A percentile compares a stretch with the other conserved stretches of the same genome.
These are phyloP conservation scores for Meriones psammophilus DNA, from an alignment of 2,797 vertebrate genomes.

Conservation along the genomic window DNA sequence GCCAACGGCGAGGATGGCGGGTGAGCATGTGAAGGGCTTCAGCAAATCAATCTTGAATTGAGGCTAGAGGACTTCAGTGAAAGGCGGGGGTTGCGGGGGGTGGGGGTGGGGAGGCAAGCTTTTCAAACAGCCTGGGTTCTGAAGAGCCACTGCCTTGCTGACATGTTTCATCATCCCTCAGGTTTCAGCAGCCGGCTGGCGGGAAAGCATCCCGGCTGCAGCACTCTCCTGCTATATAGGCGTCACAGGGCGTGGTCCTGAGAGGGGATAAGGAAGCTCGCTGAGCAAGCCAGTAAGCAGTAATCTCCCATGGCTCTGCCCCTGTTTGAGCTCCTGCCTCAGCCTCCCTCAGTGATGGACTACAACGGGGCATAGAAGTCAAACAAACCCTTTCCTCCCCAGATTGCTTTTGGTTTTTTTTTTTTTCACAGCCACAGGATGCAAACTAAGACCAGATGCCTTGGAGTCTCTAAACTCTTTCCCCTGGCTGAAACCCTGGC, in stretches of 20 bases:
- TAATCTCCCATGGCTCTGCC: background rate
- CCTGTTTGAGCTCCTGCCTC: background rate
- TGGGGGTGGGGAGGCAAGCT: too few species aligned
- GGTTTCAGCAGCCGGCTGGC: background rate
- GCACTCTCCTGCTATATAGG: background rate
- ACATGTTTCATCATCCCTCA: background rate
- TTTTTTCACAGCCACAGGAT: background rate
- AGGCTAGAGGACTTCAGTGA: background rate
- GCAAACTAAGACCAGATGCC: background rate
- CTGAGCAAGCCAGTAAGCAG: background rate
- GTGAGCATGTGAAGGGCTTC: background rate
- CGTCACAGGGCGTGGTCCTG: background rate
- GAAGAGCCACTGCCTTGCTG: background rate
- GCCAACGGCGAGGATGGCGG: background rate
- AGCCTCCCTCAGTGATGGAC: background rate
- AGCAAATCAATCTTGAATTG: background rate
- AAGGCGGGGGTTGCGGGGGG: too few species aligned
- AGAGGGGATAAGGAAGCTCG: background rate
- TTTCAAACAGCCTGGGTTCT: background rate
- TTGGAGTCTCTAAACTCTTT: background rate
- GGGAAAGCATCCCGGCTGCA: background rate
- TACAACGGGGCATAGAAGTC: too few species aligned
- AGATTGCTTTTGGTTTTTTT: background rate
- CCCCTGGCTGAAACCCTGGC: background rate
- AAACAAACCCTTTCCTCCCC: background rate